Conservation (phyloP, 2,888 invertebrate genomes). For the Ormyrus labotus region DNA sequence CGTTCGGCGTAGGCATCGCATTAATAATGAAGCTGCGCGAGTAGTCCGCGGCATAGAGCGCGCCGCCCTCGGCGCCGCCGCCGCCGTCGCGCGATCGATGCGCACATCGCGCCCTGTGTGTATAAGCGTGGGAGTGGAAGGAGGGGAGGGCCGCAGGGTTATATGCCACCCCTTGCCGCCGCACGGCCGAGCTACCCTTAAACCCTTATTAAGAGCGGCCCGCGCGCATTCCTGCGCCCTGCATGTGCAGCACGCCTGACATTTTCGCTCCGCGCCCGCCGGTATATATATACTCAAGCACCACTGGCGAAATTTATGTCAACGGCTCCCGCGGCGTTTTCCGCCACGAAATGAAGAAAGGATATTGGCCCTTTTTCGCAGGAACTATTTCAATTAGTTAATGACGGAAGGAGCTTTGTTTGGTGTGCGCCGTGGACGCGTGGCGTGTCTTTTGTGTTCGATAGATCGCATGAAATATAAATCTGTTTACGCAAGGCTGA, state of each 20-base stretch:
- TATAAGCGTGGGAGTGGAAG: neutral
- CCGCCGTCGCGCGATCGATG: conserved; percentile 70
- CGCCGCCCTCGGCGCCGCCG: conserved; percentile 65
- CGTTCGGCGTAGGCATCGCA: conserved; percentile 58
- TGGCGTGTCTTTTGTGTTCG: too few relatives aligned
- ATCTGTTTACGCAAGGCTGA: too few relatives aligned
- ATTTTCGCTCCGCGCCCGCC: conserved; percentile 2
- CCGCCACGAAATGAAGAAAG: too few relatives aligned
- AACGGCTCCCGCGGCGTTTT: too few relatives aligned
- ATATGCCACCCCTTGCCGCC: neutral
- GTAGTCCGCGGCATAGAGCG: too few relatives aligned
- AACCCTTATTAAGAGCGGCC: conserved; percentile 47
- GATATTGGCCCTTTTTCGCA: too few relatives aligned
- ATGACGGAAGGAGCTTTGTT: too few relatives aligned
- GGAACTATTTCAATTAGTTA: too few relatives aligned
- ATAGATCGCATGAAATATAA: too few relatives aligned
- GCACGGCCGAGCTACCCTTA: conserved; percentile 16
- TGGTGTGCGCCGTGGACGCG: too few relatives aligned
- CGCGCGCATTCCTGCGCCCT: conserved; percentile 15
- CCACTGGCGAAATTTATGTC: too few relatives aligned
- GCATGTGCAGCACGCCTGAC: neutral
- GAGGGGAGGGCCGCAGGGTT: neutral
- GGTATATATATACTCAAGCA: too few relatives aligned
- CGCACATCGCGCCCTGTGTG: conserved; percentile 52
- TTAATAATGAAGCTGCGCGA: conserved; percentile 73